Percentiles rank a stretch among this genome's conserved stretches.
phyloP scores from a whole-genome alignment of 2,113 vertebrate genomes.

The Scomber colias region DNA sequence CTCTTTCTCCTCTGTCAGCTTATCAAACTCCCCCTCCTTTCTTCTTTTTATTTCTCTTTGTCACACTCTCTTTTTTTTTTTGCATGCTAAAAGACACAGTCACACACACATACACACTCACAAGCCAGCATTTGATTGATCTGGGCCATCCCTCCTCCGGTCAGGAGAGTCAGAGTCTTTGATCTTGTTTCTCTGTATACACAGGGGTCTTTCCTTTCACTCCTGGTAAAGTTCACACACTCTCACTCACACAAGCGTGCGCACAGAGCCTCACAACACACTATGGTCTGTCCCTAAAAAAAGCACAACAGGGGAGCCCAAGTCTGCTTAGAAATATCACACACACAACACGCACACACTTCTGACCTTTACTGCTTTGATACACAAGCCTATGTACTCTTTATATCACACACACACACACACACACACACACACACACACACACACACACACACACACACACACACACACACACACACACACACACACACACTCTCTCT shows the following conservation, averaged over 20 bases:
- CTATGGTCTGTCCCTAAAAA: conserved; percentile 19
- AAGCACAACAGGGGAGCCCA: conserved; percentile 32
- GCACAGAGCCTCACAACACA: conserved; percentile 6
- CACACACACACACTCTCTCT: not conserved
- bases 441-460: not conserved
- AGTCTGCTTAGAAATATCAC: conserved; percentile 15
- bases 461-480: not conserved
- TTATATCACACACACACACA: not conserved
- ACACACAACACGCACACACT: conserved; percentile 34
- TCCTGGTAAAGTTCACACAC: conserved; percentile 65
- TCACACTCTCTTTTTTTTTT: conserved; percentile 7
- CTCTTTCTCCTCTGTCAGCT: not conserved
- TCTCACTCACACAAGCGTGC: conserved; percentile 24
- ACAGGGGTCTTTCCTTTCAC: conserved; percentile 61
- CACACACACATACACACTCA: conserved; percentile 18
- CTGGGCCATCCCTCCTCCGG: conserved; percentile 41
- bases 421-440: not conserved
- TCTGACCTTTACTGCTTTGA: conserved; percentile 52
- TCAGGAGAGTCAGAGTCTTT: conserved; percentile 61
- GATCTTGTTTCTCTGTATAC: conserved; percentile 60
- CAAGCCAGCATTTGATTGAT: conserved; percentile 50
- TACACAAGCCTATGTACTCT: conserved; percentile 9
- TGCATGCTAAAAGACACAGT: conserved; percentile 17
- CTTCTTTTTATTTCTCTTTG: conserved; percentile 7
- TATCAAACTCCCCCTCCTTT: not conserved